Evolutionary conservation across 2,113 vertebrate genomes (phyloP).

Genomic region (Phasianus colchicus): DNA sequence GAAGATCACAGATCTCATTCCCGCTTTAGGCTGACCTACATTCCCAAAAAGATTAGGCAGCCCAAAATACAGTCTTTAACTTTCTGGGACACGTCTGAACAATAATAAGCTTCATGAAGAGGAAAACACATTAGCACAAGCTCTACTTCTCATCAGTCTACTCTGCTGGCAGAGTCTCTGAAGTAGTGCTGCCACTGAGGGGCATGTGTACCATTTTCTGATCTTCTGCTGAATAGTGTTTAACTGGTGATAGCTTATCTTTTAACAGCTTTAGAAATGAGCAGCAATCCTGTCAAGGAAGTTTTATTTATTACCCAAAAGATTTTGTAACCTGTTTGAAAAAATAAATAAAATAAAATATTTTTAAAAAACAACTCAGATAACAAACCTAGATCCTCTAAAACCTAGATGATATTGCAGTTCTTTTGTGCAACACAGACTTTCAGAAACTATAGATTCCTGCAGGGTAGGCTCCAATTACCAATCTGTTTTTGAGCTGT

Average conservation of each 20-base stretch:
- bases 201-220: accelerated
- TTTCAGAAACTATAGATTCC: neutral
- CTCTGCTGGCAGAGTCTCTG: neutral
- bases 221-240: neutral
- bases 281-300: neutral
- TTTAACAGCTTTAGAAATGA: constrained; percentile 1
- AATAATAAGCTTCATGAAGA: constrained; percentile 4
- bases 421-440: neutral
- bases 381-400: neutral
- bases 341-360: neutral
- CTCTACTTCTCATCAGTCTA: neutral
- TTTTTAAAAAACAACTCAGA: neutral
- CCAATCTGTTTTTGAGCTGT: neutral
- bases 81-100: constrained; percentile 11
- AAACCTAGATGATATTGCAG: neutral
- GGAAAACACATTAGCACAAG: constrained; percentile 35
- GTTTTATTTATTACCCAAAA: neutral
- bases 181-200: neutral
- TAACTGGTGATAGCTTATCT: neutral
- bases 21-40: constrained; percentile 36
- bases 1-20: neutral
- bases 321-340: neutral
- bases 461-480: neutral
- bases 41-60: constrained; percentile 20
- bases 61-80: neutral